Evolutionary conservation across 2,113 vertebrate genomes (phyloP).

Genomic region (Athene cunicularia): DNA sequence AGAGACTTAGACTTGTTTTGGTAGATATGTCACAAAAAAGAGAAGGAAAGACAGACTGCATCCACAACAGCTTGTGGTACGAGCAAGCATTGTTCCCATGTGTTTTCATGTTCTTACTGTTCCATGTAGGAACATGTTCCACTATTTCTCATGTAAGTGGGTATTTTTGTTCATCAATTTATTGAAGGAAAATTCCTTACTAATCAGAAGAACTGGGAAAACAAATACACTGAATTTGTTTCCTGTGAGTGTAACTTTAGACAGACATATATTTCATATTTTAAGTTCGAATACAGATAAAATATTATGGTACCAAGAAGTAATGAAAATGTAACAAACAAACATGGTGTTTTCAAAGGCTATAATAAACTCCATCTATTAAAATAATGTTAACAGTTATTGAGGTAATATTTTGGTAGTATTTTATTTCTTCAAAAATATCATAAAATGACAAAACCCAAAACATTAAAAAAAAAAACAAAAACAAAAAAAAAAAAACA

Average conservation of each 20-base stretch:
- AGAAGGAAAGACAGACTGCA: background rate
- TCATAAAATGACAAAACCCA: rapidly evolving
- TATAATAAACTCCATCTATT: background rate
- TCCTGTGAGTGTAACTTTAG: background rate
- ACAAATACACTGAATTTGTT: background rate
- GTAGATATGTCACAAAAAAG: background rate
- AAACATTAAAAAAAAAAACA: background rate
- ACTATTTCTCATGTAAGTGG: background rate
- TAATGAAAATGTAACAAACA: background rate
- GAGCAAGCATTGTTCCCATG: background rate
- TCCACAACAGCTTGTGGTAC: background rate
- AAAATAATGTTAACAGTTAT: background rate
- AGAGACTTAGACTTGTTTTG: background rate
- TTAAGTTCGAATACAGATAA: background rate
- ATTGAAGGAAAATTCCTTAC: background rate
- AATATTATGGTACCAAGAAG: background rate
- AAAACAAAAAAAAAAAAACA: background rate
- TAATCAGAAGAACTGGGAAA: background rate
- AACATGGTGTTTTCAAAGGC: background rate
- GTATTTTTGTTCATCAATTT: background rate
- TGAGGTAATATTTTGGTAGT: background rate
- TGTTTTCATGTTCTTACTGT: background rate
- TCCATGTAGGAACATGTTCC: background rate
- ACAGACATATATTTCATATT: background rate
- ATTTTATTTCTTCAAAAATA: background rate